These are phyloP conservation scores for Cosmorhoe ocellata DNA, from an alignment of 2,888 invertebrate genomes.

Conservation along the genomic window DNA sequence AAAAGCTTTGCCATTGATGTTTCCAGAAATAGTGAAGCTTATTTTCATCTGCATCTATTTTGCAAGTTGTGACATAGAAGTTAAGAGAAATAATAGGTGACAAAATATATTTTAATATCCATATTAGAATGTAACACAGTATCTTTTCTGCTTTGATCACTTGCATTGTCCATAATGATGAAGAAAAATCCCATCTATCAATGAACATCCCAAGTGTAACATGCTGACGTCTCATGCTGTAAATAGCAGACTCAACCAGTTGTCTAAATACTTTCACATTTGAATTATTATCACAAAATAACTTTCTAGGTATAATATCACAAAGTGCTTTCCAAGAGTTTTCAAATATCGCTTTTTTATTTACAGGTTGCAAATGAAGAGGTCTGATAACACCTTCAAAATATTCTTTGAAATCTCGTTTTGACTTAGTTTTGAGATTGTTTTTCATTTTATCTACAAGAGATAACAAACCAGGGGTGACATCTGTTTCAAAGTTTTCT, in stretches of 20 bases:
- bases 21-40: slow-evolving; percentile 72
- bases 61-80: slow-evolving; percentile 72
- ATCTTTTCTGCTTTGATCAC: slow-evolving; percentile 33
- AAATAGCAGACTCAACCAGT: slow-evolving; percentile 50
- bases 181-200: slow-evolving; percentile 57
- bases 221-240: slow-evolving; percentile 69
- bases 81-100: slow-evolving; percentile 66
- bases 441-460: slow-evolving; percentile 45
- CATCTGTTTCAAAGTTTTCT: slow-evolving; percentile 41
- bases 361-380: slow-evolving; percentile 42
- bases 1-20: slow-evolving; percentile 72
- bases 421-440: slow-evolving; percentile 50
- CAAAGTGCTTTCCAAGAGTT: slow-evolving; percentile 50
- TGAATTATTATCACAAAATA: slow-evolving; percentile 55
- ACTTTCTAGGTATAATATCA: slow-evolving; percentile 57
- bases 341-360: slow-evolving; percentile 53
- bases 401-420: slow-evolving; percentile 59
- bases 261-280: slow-evolving; percentile 62
- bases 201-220: slow-evolving; percentile 46
- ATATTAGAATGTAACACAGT: slow-evolving; percentile 47
- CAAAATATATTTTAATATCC: slow-evolving; percentile 61
- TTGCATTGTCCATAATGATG: slow-evolving; percentile 49
- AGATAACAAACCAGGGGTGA: slow-evolving; percentile 42
- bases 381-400: slow-evolving; percentile 36
- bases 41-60: slow-evolving; percentile 67